Conservation (phyloP, 2,113 vertebrate species). For the Colaptes auratus region DNA sequence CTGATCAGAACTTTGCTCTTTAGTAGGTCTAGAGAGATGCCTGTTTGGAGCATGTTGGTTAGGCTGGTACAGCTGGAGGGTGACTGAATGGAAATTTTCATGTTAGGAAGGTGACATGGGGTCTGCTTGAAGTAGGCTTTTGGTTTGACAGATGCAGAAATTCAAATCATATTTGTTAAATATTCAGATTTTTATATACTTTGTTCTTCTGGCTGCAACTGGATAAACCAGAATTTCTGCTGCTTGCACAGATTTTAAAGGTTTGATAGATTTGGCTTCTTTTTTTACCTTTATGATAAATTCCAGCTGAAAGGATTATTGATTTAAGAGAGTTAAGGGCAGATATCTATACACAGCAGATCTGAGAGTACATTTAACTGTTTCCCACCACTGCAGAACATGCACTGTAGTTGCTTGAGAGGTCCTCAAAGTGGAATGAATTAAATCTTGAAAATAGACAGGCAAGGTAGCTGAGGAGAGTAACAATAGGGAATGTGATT, state of each 20-base stretch:
- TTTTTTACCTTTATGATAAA: background rate
- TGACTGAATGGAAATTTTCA: background rate
- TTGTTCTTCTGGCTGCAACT: background rate
- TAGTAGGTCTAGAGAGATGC: background rate
- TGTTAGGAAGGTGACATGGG: background rate
- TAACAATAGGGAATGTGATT: background rate
- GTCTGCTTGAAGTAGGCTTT: background rate
- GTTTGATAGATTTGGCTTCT: background rate
- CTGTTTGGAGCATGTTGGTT: background rate
- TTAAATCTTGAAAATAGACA: background rate
- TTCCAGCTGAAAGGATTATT: background rate
- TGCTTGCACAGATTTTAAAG: background rate
- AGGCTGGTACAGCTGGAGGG: background rate
- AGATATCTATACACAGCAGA: background rate
- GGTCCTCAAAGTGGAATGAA: background rate
- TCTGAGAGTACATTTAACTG: background rate
- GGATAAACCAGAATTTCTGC: conserved; percentile 1
- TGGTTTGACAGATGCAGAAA: background rate
- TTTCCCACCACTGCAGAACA: background rate
- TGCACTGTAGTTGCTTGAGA: background rate
- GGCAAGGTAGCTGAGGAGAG: background rate
- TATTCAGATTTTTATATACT: background rate
- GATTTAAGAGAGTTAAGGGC: background rate
- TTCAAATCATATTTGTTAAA: background rate
- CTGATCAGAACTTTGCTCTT: background rate